phyloP scores from a whole-genome alignment of 2,888 invertebrate species.

The Metalampra italica region DNA sequence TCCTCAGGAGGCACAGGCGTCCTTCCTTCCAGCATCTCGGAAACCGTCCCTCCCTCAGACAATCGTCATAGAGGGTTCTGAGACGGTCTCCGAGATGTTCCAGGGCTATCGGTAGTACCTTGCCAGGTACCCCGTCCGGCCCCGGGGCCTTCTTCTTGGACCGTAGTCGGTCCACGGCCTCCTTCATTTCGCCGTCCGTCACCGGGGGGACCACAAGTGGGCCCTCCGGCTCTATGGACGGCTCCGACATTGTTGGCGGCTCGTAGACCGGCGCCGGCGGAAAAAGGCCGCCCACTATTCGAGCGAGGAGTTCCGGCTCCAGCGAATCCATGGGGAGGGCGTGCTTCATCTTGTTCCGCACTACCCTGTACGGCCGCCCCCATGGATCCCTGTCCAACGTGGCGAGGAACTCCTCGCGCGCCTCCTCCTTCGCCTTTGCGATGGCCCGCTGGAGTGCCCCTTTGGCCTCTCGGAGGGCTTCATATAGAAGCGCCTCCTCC shows the following conservation, averaged over 20 bases:
- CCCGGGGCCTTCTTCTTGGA: neutral
- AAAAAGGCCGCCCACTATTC: neutral
- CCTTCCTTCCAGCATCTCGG: neutral
- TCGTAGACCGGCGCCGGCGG: neutral
- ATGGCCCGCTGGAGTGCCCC: neutral
- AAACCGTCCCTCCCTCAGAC: neutral
- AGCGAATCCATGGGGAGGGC: constrained; percentile 2
- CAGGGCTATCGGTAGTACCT: neutral
- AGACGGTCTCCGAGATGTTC: neutral
- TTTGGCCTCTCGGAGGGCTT: neutral
- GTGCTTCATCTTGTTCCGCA: neutral
- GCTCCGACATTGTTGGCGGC: neutral
- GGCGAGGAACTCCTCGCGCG: neutral
- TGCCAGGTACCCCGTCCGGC: neutral
- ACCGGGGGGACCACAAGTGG: neutral
- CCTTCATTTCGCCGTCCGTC: neutral
- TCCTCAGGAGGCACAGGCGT: neutral
- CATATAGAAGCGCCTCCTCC: neutral
- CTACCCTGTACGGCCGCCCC: neutral
- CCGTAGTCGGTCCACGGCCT: neutral
- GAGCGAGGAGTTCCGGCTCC: neutral
- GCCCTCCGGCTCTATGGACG: neutral
- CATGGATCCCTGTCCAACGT: too few species aligned
- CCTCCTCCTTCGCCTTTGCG: neutral
- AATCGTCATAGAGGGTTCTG: neutral